Percentiles rank a stretch among this genome's conserved stretches.
phyloP scores from a whole-genome alignment of 2,113 vertebrate species.

The Dendropsophus ebraccatus region DNA sequence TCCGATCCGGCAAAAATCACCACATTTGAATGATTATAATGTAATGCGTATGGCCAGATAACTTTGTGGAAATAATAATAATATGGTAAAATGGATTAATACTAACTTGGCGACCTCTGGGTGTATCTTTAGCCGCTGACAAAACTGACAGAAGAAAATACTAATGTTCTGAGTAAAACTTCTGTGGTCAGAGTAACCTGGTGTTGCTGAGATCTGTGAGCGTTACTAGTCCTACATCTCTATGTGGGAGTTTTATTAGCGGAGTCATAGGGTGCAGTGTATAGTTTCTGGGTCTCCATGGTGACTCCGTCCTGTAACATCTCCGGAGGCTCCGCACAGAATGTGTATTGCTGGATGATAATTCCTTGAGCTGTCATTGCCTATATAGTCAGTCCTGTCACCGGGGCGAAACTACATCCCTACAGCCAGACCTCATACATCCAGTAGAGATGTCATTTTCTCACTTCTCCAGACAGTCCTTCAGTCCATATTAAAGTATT shows the following conservation, averaged over 20 bases:
- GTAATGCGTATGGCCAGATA: no score
- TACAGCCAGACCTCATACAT: background rate
- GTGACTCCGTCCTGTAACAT: conserved; percentile 23
- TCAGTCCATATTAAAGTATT: background rate
- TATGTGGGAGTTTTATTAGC: background rate
- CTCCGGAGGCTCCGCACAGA: background rate
- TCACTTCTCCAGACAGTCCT: conserved; percentile 7
- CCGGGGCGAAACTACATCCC: conserved; percentile 6
- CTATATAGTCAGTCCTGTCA: conserved; percentile 22
- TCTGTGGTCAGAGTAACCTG: background rate
- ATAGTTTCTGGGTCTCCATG: conserved; percentile 31
- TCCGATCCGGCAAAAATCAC: no score
- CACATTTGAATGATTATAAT: no score
- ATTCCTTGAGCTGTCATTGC: conserved; percentile 32
- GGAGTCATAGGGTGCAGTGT: background rate
- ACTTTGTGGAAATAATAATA: no score
- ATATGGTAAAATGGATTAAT: no score
- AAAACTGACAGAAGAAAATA: no score
- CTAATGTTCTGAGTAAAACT: no score
- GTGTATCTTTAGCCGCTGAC: no score
- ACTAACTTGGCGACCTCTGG: no score
- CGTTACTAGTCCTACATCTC: background rate
- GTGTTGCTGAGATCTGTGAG: background rate
- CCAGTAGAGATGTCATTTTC: background rate
- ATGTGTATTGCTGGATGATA: conserved; percentile 16